Evolutionary conservation across 2,888 invertebrate genomes (phyloP), one percentile per base, ranked within the genome.

Genomic region (Dolomedes plantarius): DNA sequence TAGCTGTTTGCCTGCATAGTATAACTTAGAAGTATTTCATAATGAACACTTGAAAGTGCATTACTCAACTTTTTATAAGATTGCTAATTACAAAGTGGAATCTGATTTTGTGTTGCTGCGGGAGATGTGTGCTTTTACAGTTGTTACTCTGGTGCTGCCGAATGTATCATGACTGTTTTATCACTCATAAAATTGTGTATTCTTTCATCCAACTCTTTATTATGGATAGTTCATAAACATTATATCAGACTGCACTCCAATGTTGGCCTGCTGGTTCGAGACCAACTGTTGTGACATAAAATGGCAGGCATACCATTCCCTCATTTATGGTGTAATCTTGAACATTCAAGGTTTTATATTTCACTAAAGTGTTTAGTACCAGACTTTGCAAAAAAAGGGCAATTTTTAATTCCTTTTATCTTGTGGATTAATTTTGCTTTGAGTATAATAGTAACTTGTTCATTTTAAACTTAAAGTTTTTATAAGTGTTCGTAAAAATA

Each of bases 211-310:
- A 29, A 64, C 3, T 50, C 32, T 80, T 67, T 62, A 16, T 71
- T 64, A 46, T 76, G 67, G 77, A 85, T 73, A 77, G 77, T 85
- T 85, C 77, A 85, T 39, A 29, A 19, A 62, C 29, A 39, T 74
- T 62, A 39, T 69, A 72, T 36, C 56, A 65, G 29, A 67, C 67
- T 32, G 56, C 72, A 73, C 31, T 77, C 32, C 36, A 28, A 65
- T 72, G 75, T 69, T 82, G 83, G 65, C 83, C 77, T 72, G 77
- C 67, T 76, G 77, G 83, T 67, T 83, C 29, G 73, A 83, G 83
- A 85, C 77, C 83, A 85, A 85, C 73, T 29, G 11, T 31, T 41
- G 19, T 56, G 27, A 67, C 32, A 28, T 73, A 68, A 56, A 68
- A 50, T 74, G 74, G 81, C 74, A 56, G 81, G 74, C 68, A 36